phyloP scores from a whole-genome alignment of 2,888 invertebrate genomes.

The Sceliomorpha sp. region DNA sequence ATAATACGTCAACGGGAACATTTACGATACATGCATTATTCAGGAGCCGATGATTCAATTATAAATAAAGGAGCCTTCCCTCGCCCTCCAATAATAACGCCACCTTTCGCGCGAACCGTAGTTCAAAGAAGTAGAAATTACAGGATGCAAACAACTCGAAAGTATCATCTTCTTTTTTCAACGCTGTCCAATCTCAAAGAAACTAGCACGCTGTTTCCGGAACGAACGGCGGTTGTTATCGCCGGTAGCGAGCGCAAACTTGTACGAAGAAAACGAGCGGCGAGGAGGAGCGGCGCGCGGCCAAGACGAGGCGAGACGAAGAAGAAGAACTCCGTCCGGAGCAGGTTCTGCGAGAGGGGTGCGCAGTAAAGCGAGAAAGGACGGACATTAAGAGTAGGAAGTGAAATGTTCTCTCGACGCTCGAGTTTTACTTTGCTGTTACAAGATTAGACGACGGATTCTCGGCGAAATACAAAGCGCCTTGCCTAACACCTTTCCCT shows the following conservation, averaged over 20 bases:
- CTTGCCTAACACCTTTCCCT: too few relatives aligned
- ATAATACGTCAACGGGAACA: too few relatives aligned
- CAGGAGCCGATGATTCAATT: too few relatives aligned
- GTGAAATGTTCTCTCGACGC: constrained; percentile 31
- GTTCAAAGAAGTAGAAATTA: constrained; percentile 5
- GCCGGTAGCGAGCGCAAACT: constrained; percentile 6
- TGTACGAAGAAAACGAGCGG: constrained; percentile 3
- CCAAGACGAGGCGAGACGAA: background rate
- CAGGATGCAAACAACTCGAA: constrained; percentile 6
- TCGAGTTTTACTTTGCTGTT: background rate
- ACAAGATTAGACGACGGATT: background rate
- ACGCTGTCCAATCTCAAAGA: constrained; percentile 12
- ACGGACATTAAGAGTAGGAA: constrained; percentile 46
- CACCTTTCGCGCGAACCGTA: background rate
- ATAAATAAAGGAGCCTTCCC: too few relatives aligned
- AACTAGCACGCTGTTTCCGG: constrained; percentile 5
- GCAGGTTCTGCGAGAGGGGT: constrained; percentile 1
- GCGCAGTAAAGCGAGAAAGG: constrained; percentile 6
- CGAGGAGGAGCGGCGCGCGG: background rate
- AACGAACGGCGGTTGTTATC: constrained; percentile 3
- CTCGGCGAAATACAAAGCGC: background rate
- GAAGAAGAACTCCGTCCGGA: background rate
- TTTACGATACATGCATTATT: too few relatives aligned
- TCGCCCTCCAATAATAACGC: too few relatives aligned
- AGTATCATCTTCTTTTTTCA: constrained; percentile 8